Evolutionary conservation across 1,140 invertebrate genomes (phyloP), one percentile per base, ranked within the genome.

Genomic region (Maniola jurtina): DNA sequence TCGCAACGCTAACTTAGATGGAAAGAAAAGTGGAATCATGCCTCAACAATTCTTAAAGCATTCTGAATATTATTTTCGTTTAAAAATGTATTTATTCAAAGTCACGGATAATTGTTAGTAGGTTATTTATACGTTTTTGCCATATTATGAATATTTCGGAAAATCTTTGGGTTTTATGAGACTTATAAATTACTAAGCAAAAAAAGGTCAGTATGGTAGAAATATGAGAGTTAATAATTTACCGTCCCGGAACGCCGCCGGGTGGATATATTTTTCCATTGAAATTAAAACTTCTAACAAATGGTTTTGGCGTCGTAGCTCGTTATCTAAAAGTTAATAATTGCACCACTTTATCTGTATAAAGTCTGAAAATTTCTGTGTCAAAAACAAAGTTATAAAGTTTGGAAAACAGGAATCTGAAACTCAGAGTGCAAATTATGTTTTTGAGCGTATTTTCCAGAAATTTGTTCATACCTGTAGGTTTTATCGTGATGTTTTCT

Each of bases 241-340:
- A 33, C 35, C 16, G 52, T 34, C 25, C 52, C 52, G 13, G 5
- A 25, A 14, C 52, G 52, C 33, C 33, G 16, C 3, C 14, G 48
- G 14, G 48, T 25, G 25, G 3, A 55, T 13, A 16, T 34, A 55
- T 34, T 55, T 55, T 25, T 55, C 34, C 52, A 34, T 55, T 55
- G 25, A 55, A 55, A 55, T 55, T 55, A 55, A 55, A 55, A 55
- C 2, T 55, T 55, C 16, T 34, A 55, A 55, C 52, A 55, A 55
- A 55, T 55, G 8, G 33, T 55, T 52, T 25, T 13, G 48, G 48
- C 15, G 52, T 34, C 52, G 52, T n/a, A 34, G 25, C 52, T 55
- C 13, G 52, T 55, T 55, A 55, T 50, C 33, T 16, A 13, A 45
- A 34, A 55, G 52, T 55, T 55, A 55, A 34, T 55, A 55, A 55